phyloP scores from a whole-genome alignment of 2,888 invertebrate genomes.

The Ectemnius continuus region DNA sequence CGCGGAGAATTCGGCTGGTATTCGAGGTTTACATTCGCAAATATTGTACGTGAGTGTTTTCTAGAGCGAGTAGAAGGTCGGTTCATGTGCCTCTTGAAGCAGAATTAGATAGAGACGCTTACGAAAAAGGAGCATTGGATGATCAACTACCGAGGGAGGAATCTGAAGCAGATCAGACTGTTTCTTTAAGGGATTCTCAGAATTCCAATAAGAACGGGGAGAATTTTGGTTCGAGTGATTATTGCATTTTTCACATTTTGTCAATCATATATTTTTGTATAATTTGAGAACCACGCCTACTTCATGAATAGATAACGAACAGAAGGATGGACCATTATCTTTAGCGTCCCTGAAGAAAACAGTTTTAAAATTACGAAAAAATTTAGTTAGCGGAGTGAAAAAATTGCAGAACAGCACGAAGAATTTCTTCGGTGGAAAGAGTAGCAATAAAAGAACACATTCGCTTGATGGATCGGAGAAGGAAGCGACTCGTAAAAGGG shows the following conservation, averaged over 20 bases:
- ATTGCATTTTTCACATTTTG: not conserved
- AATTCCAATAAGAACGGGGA: conserved; percentile 41
- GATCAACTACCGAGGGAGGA: conserved; percentile 40
- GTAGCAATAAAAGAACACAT: not conserved
- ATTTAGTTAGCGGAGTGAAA: conserved; percentile 41
- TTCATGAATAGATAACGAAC: too few species aligned
- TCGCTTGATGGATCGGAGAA: not conserved
- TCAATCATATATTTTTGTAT: too few species aligned
- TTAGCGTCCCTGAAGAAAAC: conserved; percentile 62
- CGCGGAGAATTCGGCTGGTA: not conserved
- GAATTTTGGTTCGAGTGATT: conserved; percentile 12
- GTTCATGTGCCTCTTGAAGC: conserved; percentile 1
- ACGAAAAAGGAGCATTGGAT: conserved; percentile 17
- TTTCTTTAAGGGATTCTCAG: conserved; percentile 42
- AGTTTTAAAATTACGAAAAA: conserved; percentile 58
- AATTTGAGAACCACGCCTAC: too few species aligned
- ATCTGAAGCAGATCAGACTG: conserved; percentile 33
- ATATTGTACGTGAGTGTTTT: not conserved
- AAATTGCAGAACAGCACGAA: not conserved
- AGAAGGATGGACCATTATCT: conserved; percentile 28
- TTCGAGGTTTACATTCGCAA: not conserved
- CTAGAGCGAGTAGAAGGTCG: conserved; percentile 4
- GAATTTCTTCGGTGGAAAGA: not conserved
- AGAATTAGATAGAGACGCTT: conserved; percentile 6
- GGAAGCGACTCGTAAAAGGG: not conserved